A percentile compares a stretch with the other conserved stretches of the same genome.
Evolutionary conservation across 2,113 vertebrate genomes (phyloP).

Genomic region (Stegostoma tigrinum): DNA sequence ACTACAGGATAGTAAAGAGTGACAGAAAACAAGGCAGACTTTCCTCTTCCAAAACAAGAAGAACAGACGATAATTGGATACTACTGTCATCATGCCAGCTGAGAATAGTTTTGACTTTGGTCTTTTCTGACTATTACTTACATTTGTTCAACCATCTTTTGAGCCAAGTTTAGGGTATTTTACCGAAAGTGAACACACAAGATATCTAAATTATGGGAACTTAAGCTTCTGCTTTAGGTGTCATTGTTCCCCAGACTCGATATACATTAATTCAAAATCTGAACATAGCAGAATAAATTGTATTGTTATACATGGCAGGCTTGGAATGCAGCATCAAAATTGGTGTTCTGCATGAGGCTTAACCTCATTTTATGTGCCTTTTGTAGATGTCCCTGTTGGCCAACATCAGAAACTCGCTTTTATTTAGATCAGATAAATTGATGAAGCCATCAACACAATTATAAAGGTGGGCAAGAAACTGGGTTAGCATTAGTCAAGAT

Average conservation of each 20-base stretch:
- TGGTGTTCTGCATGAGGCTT: background rate
- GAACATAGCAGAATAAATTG: background rate
- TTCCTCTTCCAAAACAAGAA: background rate
- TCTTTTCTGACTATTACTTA: background rate
- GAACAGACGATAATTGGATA: background rate
- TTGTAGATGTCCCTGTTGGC: background rate
- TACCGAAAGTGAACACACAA: background rate
- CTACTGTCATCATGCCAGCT: background rate
- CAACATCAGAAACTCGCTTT: background rate
- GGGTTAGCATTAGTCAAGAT: background rate
- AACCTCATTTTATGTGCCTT: background rate
- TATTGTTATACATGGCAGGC: background rate
- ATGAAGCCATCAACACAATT: background rate
- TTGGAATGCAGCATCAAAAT: background rate
- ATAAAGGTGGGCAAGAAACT: background rate
- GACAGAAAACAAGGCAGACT: background rate
- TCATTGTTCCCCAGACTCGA: background rate
- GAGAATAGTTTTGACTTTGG: background rate
- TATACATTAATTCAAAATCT: background rate
- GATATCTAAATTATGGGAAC: background rate
- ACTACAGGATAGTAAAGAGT: background rate
- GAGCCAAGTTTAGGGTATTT: background rate
- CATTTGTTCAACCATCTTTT: no score
- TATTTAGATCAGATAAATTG: background rate
- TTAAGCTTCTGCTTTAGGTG: no score